Evolutionary conservation across 2,797 vertebrate species (phyloP).

Genomic region (Xiphorhynchus erythropygius): DNA sequence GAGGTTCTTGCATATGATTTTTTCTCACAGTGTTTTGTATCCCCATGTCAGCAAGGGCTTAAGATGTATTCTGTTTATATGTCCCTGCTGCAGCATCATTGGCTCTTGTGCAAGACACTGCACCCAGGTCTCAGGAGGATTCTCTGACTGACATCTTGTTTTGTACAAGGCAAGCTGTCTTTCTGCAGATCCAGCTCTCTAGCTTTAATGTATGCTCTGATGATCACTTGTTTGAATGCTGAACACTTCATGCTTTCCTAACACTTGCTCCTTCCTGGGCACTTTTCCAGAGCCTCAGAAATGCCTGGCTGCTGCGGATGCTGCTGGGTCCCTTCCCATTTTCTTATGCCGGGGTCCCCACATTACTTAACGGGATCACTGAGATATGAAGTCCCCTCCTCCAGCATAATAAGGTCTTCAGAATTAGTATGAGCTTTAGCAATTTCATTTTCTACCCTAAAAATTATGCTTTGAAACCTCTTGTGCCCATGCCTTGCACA

Average conservation of each 20-base stretch:
- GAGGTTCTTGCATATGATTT: background rate
- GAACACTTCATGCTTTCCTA: background rate
- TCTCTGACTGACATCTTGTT: background rate
- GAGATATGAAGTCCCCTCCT: background rate
- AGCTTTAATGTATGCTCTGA: background rate
- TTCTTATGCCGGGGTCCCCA: accelerated
- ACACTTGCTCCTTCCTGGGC: background rate
- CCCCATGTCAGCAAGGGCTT: background rate
- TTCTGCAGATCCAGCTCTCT: background rate
- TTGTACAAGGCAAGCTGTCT: background rate
- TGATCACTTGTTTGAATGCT: background rate
- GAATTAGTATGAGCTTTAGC: background rate
- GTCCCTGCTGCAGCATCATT: background rate
- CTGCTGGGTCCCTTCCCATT: background rate
- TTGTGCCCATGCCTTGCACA: accelerated
- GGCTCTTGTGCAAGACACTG: background rate
- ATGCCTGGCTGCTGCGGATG: accelerated
- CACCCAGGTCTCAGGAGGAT: background rate
- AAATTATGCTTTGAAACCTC: background rate
- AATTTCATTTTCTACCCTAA: background rate
- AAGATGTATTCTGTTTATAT: background rate
- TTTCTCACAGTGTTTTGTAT: background rate
- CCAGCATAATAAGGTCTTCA: background rate
- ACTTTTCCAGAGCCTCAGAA: background rate
- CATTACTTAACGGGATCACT: background rate